Base-by-base conservation (phyloP, 92 coral and sea anemone species). In the Umimayanthus kanabou region DNA sequence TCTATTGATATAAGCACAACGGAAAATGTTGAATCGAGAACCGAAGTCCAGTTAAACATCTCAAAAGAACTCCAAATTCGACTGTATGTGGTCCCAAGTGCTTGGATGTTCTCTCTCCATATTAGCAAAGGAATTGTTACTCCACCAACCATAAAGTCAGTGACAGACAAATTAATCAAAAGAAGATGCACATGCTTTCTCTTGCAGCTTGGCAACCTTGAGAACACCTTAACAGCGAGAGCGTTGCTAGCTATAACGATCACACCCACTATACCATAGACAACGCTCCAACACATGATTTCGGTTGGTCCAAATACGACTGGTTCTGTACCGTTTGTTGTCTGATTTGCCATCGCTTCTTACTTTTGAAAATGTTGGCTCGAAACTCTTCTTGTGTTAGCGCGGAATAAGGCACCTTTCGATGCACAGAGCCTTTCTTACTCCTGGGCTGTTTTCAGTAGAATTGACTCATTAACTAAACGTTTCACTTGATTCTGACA, bases 31-130 rank as follows among this genome's bases (percentile, higher is more conserved):
- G 74, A 69, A 13, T n/a, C 74, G 14, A 69, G 16, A 69, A 69
- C 33, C 74, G 74, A 69, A 69, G 33, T 69, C 74, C 74, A 69
- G 33, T 69, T n/a, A 10, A 28, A 69, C 28, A 69, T 69, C 74
- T 28, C 74, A 28, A 69, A 69, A 25, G 33, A 69, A 57, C 65
- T 57, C 65, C 65, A 57, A 15, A 57, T 57, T 57, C 65, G 65
- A 20, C 23, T 20, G 65, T 57, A 57, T 20, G 23, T 1, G 65
- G 20, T 28, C 9, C 39, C 76, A 71, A 13, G 5, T 26, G 9
- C 39, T 71, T 71, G 76, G 39, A 71, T 71, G 39, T 71, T 71
- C 42, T 71, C 76, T 26, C 37, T 71, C 76, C 76, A 71, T 29
- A 71, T 26, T 8, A 71, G 6, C 33, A 71, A 13, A 71, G 76